Percentiles rank a stretch among this genome's conserved stretches.
phyloP scores from a whole-genome alignment of 2,113 vertebrate genomes.

The Thamnophis sirtalis region DNA sequence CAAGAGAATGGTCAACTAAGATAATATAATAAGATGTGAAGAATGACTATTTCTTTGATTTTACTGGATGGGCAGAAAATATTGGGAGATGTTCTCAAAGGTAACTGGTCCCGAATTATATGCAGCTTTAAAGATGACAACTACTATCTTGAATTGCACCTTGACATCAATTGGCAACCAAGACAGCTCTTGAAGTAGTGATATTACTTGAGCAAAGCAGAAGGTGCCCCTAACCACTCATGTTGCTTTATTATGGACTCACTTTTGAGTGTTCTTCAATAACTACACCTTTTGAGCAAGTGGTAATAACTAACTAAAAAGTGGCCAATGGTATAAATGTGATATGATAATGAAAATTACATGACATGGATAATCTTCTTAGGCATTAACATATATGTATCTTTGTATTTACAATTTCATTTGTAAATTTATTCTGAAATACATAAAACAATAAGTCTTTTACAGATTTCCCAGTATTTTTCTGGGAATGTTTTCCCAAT shows the following conservation, averaged over 20 bases:
- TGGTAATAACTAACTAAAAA: neutral
- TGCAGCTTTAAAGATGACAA: neutral
- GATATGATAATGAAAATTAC: neutral
- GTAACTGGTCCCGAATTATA: neutral
- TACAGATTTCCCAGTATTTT: neutral
- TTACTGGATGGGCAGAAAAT: neutral
- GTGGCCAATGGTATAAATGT: neutral
- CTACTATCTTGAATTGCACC: neutral
- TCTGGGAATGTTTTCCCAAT: neutral
- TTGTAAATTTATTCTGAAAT: neutral
- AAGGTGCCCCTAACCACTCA: neutral
- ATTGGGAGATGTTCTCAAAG: neutral
- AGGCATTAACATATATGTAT: neutral
- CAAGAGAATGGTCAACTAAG: neutral
- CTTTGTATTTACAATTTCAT: neutral
- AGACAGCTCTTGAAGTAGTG: neutral
- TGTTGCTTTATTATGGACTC: neutral
- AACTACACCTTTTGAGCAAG: neutral
- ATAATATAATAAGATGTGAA: neutral
- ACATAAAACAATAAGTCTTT: neutral
- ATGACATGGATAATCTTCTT: neutral
- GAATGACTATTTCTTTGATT: neutral
- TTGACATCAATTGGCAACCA: neutral
- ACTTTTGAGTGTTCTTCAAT: neutral
- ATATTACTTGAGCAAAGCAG: neutral